These are phyloP conservation scores for Cottoperca gobio DNA, from an alignment of 2,797 vertebrate species.

Conservation along the genomic window DNA sequence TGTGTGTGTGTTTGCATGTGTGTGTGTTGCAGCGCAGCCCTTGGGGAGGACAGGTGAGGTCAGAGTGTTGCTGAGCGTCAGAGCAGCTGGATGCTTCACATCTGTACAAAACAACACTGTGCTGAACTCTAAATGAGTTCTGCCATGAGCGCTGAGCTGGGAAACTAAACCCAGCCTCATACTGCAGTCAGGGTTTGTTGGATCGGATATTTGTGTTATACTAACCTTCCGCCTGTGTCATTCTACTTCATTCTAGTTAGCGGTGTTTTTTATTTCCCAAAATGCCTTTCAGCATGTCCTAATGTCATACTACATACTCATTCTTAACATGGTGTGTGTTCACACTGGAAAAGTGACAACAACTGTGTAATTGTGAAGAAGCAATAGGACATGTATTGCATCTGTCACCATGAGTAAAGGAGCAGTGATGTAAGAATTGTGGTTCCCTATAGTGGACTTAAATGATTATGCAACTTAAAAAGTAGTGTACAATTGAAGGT, in stretches of 20 bases:
- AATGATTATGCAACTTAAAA: not conserved
- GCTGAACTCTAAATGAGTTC: constrained; percentile 52
- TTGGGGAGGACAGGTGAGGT: constrained; percentile 72
- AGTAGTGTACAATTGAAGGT: too few relatives aligned
- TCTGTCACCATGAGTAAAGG: not conserved
- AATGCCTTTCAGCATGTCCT: constrained; percentile 37
- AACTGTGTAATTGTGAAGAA: not conserved
- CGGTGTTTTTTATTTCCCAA: constrained; percentile 26
- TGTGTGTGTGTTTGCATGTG: constrained; percentile 33
- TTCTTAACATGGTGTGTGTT: not conserved
- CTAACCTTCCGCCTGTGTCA: constrained; percentile 39
- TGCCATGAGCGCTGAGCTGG: constrained; percentile 28
- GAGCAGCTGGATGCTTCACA: constrained; percentile 75
- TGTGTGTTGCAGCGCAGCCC: constrained; percentile 38
- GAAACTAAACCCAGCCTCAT: not conserved
- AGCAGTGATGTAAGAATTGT: not conserved
- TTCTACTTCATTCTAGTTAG: constrained; percentile 3
- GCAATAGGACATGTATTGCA: not conserved
- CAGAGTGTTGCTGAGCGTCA: constrained; percentile 55
- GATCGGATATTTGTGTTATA: constrained; percentile 4
- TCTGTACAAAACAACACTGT: constrained; percentile 69
- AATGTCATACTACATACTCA: not conserved
- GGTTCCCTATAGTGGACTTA: too few relatives aligned
- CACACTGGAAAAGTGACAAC: not conserved
- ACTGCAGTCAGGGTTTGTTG: constrained; percentile 5